phyloP scores from a whole-genome alignment of 2,888 invertebrate species.

The Mimachlamys varia region DNA sequence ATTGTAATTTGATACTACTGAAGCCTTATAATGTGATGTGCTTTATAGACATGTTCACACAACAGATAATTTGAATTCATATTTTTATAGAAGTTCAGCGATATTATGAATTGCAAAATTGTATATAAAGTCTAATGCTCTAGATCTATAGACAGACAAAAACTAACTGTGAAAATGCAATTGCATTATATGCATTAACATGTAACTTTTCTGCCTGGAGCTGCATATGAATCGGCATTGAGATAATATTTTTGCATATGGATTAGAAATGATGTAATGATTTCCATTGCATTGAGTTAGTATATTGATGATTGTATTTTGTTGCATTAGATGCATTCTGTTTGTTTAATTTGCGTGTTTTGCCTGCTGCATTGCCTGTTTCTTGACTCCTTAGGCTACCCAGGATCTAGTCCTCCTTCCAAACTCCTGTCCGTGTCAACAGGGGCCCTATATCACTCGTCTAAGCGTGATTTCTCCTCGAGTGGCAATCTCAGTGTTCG shows the following conservation, averaged over 20 bases:
- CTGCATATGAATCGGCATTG: constrained; percentile 8
- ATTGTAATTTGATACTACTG: background rate
- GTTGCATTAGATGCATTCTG: constrained; percentile 61
- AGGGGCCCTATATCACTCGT: constrained; percentile 74
- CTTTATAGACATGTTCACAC: constrained; percentile 14
- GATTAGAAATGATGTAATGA: constrained; percentile 40
- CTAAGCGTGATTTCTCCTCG: constrained; percentile 72
- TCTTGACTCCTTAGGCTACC: constrained; percentile 45
- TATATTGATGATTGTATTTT: constrained; percentile 39
- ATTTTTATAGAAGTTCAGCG: background rate
- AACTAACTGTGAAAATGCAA: constrained; percentile 15
- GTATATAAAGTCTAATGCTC: background rate
- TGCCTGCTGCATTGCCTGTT: constrained; percentile 43
- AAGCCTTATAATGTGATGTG: background rate
- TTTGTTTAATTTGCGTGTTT: constrained; percentile 56
- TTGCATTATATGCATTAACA: constrained; percentile 18
- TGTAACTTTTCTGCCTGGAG: constrained; percentile 7
- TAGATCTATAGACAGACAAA: background rate
- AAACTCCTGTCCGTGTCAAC: constrained; percentile 75
- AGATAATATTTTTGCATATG: background rate
- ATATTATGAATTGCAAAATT: background rate
- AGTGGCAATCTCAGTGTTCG: constrained; percentile 65
- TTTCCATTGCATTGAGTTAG: constrained; percentile 10
- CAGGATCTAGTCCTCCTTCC: constrained; percentile 67
- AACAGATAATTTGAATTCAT: constrained; percentile 11